phyloP scores from a whole-genome alignment of 2,113 vertebrate species.

The Psophia crepitans region DNA sequence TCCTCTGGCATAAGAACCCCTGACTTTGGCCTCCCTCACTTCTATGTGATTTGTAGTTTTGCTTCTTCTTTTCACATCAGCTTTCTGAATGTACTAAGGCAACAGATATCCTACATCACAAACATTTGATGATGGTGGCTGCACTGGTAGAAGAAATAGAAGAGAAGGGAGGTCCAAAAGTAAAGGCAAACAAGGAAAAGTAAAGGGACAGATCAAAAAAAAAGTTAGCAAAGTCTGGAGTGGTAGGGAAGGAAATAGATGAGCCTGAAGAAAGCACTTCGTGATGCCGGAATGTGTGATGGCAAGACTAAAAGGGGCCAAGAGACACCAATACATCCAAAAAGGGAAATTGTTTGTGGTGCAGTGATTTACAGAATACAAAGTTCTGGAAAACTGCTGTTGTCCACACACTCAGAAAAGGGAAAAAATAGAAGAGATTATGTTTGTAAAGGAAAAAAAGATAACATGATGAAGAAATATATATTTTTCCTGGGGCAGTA shows the following conservation, averaged over 20 bases:
- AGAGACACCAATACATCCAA: neutral
- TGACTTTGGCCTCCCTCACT: neutral
- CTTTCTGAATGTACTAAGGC: neutral
- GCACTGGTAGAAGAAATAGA: neutral
- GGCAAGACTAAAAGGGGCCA: neutral
- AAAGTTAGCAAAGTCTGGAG: neutral
- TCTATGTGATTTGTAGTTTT: neutral
- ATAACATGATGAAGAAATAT: neutral
- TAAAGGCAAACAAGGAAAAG: neutral
- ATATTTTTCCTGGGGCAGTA: neutral
- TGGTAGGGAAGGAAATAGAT: neutral
- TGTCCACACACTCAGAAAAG: neutral
- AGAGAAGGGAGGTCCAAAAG: neutral
- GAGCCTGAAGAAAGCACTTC: neutral
- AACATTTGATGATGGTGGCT: neutral
- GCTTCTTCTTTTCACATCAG: neutral
- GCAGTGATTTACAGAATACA: neutral
- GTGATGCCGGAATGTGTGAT: neutral
- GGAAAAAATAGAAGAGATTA: neutral
- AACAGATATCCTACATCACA: neutral
- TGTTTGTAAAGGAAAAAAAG: neutral
- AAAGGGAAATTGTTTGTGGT: neutral
- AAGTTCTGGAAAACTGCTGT: neutral
- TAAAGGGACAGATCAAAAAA: neutral
- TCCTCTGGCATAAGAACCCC: neutral